Percentiles rank a stretch among this genome's conserved stretches.
phyloP scores from a whole-genome alignment of 2,797 vertebrate species.

The Tragopan temminckii region DNA sequence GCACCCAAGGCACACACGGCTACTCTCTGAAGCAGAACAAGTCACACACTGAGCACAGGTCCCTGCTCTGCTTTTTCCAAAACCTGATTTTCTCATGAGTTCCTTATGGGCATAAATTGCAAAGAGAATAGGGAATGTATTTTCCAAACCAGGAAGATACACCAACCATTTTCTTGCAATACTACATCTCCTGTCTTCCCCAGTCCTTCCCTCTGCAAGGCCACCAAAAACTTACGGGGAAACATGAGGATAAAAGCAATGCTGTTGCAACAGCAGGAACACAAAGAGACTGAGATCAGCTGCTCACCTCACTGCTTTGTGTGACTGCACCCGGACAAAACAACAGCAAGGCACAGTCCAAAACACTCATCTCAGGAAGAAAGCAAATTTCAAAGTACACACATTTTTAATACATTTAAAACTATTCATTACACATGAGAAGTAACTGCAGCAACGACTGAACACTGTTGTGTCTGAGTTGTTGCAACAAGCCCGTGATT shows the following conservation, averaged over 20 bases:
- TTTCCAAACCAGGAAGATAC: not conserved
- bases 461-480: slow-evolving; percentile 52
- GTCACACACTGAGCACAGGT: not conserved
- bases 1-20: not conserved
- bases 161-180: not conserved
- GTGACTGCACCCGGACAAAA: not conserved
- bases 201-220: not conserved
- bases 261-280: not conserved
- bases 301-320: not conserved
- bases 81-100: not conserved
- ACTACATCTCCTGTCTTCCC: not conserved
- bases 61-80: slow-evolving; percentile 5
- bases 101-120: not conserved
- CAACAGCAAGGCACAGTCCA: not conserved
- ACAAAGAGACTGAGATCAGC: slow-evolving; percentile 1
- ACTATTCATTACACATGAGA: slow-evolving; percentile 8
- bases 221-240: not conserved
- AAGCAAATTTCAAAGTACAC: not conserved
- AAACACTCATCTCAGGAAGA: not conserved
- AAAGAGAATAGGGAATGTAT: fast-evolving
- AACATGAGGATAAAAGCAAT: not conserved
- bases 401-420: slow-evolving; percentile 8
- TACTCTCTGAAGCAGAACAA: not conserved
- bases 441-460: not conserved
- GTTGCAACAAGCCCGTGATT: slow-evolving; percentile 65